Conservation (phyloP, 2,113 vertebrate genomes). For the Sinocyclocheilus grahami region DNA sequence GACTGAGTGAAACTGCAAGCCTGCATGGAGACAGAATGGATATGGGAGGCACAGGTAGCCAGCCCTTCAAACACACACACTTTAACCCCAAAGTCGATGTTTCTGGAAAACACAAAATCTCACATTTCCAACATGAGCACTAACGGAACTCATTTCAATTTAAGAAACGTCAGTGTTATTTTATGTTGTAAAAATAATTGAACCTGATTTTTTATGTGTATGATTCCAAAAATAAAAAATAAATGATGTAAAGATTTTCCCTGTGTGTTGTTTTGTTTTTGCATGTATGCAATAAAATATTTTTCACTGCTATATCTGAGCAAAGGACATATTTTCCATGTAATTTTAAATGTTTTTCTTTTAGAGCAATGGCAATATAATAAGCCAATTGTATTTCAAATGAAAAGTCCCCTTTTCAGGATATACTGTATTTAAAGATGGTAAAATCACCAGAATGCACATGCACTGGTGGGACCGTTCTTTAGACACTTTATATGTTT, state of each 20-base stretch:
- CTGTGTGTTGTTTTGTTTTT: not conserved
- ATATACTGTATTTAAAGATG: not conserved
- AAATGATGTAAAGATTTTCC: slow-evolving; percentile 21
- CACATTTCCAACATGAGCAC: slow-evolving; percentile 48
- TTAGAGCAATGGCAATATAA: not conserved
- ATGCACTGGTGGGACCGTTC: too few relatives aligned
- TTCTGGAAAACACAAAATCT: not conserved
- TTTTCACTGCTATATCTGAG: not conserved
- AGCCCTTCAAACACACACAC: slow-evolving; percentile 1
- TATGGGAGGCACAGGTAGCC: not conserved
- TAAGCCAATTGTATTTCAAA: not conserved
- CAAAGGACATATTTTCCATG: not conserved
- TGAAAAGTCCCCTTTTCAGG: not conserved
- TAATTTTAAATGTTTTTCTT: not conserved
- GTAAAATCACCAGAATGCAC: not conserved
- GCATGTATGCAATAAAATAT: not conserved
- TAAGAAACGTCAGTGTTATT: slow-evolving; percentile 46
- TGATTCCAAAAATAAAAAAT: slow-evolving; percentile 54
- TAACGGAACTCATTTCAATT: slow-evolving; percentile 38
- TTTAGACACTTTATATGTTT: too few relatives aligned
- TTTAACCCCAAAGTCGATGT: not conserved
- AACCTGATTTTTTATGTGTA: slow-evolving; percentile 54
- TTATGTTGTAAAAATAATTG: slow-evolving; percentile 52
- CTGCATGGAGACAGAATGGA: not conserved
- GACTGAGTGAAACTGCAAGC: slow-evolving; percentile 23